Base-by-base conservation (phyloP, 2,797 vertebrate species). In the Falco columbarius region DNA sequence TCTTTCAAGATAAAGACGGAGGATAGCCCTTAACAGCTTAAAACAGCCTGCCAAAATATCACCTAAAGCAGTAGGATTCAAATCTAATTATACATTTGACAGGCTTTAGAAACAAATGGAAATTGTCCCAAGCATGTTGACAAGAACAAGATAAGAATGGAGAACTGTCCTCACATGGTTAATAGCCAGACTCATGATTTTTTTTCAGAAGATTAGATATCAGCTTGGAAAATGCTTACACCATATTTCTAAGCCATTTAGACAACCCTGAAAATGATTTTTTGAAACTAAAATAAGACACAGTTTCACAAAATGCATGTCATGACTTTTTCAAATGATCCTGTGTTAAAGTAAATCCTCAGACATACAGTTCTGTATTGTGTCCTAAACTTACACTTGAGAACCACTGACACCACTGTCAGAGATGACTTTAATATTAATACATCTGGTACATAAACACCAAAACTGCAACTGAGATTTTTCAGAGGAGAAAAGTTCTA, bases 81-180 rank as follows among this genome's bases (percentile, higher is more conserved):
- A 88, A 92, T 81, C 73, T 85, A 67, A 88, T 95, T 74, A 90
- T 65, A 40, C 4, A 21, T 94, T 42, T 95, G 88, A 92, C 86
- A 89, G 89, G n/a, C 20, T 62, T 93, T 83, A 77, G 93, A 86
- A 95, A 92, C 73, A 94, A 95, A 89, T 80, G 70, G 52, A 91
- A 94, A 82, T 92, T 79, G 56, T 29, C 68, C 47, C 30, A 74
- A 79, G 61, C 18, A 30, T n/a, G 47, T 81, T 90, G 94, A 89
- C 76, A 95, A 90, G 80, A 74, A 52, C 36, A 82, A 73, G 77
- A 92, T 74, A 94, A 91, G 79, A 51, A 85, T 90, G 47, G 42
- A 97, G 40, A 83, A 34, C n/a, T 89, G 20, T 74, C 55, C 40
- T 83, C 34, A 71, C 51, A 83, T 65, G 17, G 4, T 82, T 96